Evolutionary conservation across 2,113 vertebrate genomes (phyloP), one percentile per base, ranked within the genome.

Genomic region (Notarius lentiginosus): DNA sequence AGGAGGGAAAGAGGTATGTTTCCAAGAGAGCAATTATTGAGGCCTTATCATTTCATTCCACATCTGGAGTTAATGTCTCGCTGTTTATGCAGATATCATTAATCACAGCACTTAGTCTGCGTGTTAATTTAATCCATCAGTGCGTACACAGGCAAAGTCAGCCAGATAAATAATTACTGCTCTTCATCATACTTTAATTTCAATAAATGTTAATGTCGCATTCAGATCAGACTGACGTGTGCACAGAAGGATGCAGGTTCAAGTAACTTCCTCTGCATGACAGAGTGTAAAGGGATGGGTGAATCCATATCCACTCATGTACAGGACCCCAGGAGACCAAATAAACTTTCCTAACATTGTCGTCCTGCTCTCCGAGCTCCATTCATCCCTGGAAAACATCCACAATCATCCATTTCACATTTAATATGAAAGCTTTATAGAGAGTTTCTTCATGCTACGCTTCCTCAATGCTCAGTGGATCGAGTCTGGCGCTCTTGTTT

Each of bases 61-160:
- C 51, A 81, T 83, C 60, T 53, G 73, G 77, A 86, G 53, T 55
- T 73, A 83, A 87, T 30, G 24, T 75, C 68, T 75, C 58, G 73
- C 80, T 83, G 86, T 83, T 76, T 83, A 83, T 87, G 81, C 86
- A 65, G 80, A 76, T 63, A 51, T 77, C 60, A 87, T 76, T 76
- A 87, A 83, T 83, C 86, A 75, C 17, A 24, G 49, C 86, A 87
- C 81, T 77, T 87, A 81, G 77, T 53, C 58, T 30, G 60, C 53
- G 63, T 41, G 65, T 73, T 85, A 56, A 84, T 85, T 87, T 55
- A 76, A 87, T 76, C 80, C 86, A 87, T 83, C 86, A 56, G 72
- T 65, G 60, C 70, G 2, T 72, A 83, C 80, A 63, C n/a, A 83
- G 58, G 58, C 56, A 87, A 76, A 83, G 68, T 53, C 66, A 75